Base-by-base conservation (phyloP, 1,140 invertebrate genomes). In the Hyles euphorbiae region DNA sequence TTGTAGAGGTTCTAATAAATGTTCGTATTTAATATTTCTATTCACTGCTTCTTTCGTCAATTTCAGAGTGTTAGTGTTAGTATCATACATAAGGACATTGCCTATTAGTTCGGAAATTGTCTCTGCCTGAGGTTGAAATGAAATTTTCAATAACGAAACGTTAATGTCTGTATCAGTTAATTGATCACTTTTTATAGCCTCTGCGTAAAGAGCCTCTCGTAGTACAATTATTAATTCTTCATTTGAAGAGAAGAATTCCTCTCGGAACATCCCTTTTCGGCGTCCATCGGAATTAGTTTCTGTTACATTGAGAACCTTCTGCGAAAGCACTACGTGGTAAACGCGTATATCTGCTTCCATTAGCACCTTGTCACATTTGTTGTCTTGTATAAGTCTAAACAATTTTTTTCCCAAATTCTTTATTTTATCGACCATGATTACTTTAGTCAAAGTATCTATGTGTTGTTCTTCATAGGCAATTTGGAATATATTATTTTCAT, bases 261-360 rank as follows among this genome's bases (percentile, higher is more conserved):
- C 4, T 12, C 47, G 51, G 5, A 63, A 63, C 9, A 9, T 22
- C 3, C 44, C 47, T 3, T 8, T 34, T 1, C 56, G 56, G 9
- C n/a, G 11, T 36, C 40, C 52, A n/a, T 54, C 46, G 10, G n/a
- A 0, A 52, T 43, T 43, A 6, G 12, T 11, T 33, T 57, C 50
- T 3, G 56, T 54, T 11, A 63, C 8, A 34, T 54, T 9, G 33
- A 63, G 6, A 34, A 55, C 52, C 9, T 49, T 54, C 32, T 45
- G 34, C 3, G 46, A 45, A 34, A 63, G 34, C 34, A 63, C 52
- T 2, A 63, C 61, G 8, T 63, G 61, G 40, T 58, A 63, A 0
- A n/a, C n/a, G 3, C 22, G 8, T 6, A 63, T 44, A n/a, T 32
- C 5, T 6, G 54, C 56, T 7, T 63, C 52, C 2, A 12, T 12